Evolutionary conservation across 1,140 invertebrate species (phyloP), one percentile per base, ranked within the genome.

Genomic region (Heliconius eleuchia): DNA sequence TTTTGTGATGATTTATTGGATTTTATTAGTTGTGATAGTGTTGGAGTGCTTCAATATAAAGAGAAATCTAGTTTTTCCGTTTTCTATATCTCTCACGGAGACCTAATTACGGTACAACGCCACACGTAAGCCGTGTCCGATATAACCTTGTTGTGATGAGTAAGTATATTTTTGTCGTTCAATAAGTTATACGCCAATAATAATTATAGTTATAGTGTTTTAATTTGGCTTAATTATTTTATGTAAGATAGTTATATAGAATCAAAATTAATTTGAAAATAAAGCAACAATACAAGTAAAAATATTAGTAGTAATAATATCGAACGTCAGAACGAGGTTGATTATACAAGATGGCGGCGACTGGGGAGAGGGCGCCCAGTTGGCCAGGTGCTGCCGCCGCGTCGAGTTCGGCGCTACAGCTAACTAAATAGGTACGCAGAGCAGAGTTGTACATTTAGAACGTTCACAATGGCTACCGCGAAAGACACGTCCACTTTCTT

Each of bases 401-500:
- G 93, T 92, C 89, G 93, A 94, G 93, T 94, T 94, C 93, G 94
- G 94, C 91, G 91, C 90, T 91, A 93, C 94, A 94, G 91, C 91
- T 92, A 94, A 94, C 93, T 94, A 94, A 92, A 93, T 92, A 92
- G 87, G 87, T 86, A 88, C 86, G 87, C 91, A 90, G 92, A 94
- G 85, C 91, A 88, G 90, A 94, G 92, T 93, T 93, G 91, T 93
- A 94, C 91, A 94, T 94, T 94, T 94, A 94, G 93, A 95, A 95
- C 95, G 95, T 95, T 95, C 95, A 96, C 95, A 96, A 97, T 98
- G 97, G 97, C 97, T 96, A 97, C 97, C 95, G 96, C 96, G 93
- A 97, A 96, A 96, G 97, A 97, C 95, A 98, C 97, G 92, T 97
- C 97, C 92, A 97, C 97, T 96, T 98, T 98, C 96, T 98, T 98